A percentile compares a stretch with the other conserved stretches of the same genome.
phyloP scores from a whole-genome alignment of 2,888 invertebrate genomes.

The Sesamia inferens region DNA sequence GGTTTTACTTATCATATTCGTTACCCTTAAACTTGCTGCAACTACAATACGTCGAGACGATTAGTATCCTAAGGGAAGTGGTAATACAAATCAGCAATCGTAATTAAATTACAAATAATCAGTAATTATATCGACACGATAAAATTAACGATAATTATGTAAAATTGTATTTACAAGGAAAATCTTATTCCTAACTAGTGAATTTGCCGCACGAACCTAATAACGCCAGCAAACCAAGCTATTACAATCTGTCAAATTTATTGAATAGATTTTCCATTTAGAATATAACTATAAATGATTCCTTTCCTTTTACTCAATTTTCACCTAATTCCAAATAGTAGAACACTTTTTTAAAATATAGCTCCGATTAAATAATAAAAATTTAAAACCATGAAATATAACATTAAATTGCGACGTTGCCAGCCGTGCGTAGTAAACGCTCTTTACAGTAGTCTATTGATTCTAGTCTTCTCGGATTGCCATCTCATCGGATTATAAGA shows the following conservation, averaged over 20 bases:
- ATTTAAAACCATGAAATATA: too few species aligned
- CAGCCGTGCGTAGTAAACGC: too few species aligned
- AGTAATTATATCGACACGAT: conserved; percentile 29
- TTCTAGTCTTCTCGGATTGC: not conserved
- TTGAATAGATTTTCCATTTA: too few species aligned
- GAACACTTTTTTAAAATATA: too few species aligned
- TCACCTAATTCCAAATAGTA: too few species aligned
- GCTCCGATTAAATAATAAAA: too few species aligned
- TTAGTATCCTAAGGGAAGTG: not conserved
- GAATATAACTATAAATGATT: too few species aligned
- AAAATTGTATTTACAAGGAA: conserved; percentile 6
- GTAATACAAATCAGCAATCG: not conserved
- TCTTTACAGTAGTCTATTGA: not conserved
- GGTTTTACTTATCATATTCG: not conserved
- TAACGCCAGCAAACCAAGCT: not conserved
- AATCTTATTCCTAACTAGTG: not conserved
- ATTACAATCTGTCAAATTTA: too few species aligned
- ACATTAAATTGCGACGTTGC: too few species aligned
- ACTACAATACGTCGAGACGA: not conserved
- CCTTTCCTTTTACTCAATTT: too few species aligned
- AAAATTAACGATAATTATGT: conserved; percentile 17
- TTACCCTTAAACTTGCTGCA: not conserved
- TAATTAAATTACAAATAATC: not conserved
- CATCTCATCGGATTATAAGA: not conserved
- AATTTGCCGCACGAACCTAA: not conserved